Evolutionary conservation across 2,797 vertebrate genomes (phyloP), one percentile per base, ranked within the genome.

Genomic region (Parotocinclus haroldoi): DNA sequence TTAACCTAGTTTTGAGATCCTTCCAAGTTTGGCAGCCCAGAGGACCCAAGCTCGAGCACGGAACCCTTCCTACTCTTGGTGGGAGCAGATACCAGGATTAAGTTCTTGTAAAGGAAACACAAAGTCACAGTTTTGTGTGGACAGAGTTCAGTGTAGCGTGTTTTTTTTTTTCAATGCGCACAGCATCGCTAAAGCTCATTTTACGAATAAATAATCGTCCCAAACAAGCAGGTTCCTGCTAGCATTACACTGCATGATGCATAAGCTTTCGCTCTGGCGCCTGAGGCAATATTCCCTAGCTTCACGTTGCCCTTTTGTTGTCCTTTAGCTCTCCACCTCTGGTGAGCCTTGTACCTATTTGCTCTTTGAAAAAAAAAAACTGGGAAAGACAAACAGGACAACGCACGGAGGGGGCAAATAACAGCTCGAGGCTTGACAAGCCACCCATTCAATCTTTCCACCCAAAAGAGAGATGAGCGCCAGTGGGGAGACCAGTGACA

Each of bases 311-410:
- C 36, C 50, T 71, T 59, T 49, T 58, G 44, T 66, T 55, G 42
- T 39, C 63, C 63, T 64, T 60, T 18, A 11, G 44, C 42, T 60
- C 69, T 49, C 55, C 42, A 54, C 58, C 57, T 71, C 50, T 9
- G 36, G 37, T 66, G 63, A 66, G 45, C 37, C 52, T 17, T 37
- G 50, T 60, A 55, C 52, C 44, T 38, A 72, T 66, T 71, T 45
- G 13, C 46, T 72, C 56, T 18, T 42, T 48, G 51, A 36, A 66
- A 66, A 66, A 66, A 66, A 66, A 66, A 66, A 14, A 42, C 54
- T 66, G 14, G 27, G 55, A 65, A 71, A 59, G 42, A 50, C 56
- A 49, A 66, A 60, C 19, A 66, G 19, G 39, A 38, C 19, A 8
- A 12, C 14, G 57, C 27, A 40, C 38, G 17, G 53, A 74, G 48